Evolutionary conservation across 2,888 invertebrate species (phyloP), one percentile per base, ranked within the genome.

Genomic region (Eristalis pertinax): DNA sequence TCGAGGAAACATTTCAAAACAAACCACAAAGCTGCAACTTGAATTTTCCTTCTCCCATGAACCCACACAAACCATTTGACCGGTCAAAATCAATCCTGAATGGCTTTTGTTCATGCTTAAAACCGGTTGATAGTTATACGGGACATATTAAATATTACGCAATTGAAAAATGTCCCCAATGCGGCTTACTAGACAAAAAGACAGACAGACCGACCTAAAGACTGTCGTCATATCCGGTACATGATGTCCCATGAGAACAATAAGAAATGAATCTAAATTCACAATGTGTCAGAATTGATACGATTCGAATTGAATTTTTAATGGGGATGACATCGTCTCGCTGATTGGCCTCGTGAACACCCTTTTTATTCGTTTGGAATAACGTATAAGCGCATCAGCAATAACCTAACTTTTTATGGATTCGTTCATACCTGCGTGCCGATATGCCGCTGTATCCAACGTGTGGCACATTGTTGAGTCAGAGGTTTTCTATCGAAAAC

Each of bases 231-330:
- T 8, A 50, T 50, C 50, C 50, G 50, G 19, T 50, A 50, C 50
- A 50, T 2, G 50, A 8, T n/a, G n/a, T n/a, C 8, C 19, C 50
- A 50, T 50, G 24, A 67, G 43, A 41, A 22, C 24, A 43, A 67
- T 26, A 26, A 72, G 26, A 13, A 41, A 72, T 32, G 32, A 72
- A 64, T 74, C 64, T 64, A 64, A 50, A 74, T 74, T 74, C 73
- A 74, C 4, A 35, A 11, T 13, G 64, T 65, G 74, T 67, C 60
- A 76, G 41, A 67, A 67, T 58, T 63, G 60, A 43, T 41, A 60
- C 75, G 67, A 67, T 76, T 76, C 67, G 67, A 76, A 67, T 76
- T 76, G 75, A 76, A 76, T 76, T 67, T 38, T 76, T 68, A 76
- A 76, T 76, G 60, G 74, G 26, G 26, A 26, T 58, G 56, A 26